Evolutionary conservation across 2,888 invertebrate genomes (phyloP).

Genomic region (Microctonus hyperodae): DNA sequence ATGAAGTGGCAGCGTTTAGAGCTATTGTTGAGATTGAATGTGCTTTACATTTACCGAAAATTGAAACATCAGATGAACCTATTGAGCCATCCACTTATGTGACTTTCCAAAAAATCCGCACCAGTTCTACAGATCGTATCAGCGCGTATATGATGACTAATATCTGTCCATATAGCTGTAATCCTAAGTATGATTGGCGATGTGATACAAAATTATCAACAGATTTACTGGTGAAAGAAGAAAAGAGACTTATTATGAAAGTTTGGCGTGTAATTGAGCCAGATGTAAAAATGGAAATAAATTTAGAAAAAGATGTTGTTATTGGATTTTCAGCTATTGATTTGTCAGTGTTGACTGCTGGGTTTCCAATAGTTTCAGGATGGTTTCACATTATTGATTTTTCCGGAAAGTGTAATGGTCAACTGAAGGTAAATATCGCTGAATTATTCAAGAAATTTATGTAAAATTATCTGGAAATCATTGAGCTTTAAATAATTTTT

Average conservation of each 20-base stretch:
- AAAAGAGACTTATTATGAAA: constrained; percentile 69
- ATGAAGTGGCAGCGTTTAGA: constrained; percentile 55
- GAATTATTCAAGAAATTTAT: background rate
- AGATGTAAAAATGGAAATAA: constrained; percentile 62
- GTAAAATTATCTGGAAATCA: too few relatives aligned
- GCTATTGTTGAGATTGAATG: constrained; percentile 67
- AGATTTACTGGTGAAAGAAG: constrained; percentile 59
- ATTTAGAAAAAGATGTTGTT: constrained; percentile 67
- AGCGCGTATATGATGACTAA: constrained; percentile 65
- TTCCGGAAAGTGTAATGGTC: constrained; percentile 66
- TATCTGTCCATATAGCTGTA: constrained; percentile 52
- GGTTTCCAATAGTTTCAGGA: constrained; percentile 67
- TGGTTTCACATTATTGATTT: constrained; percentile 73
- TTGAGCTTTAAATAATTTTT: constrained; percentile 10
- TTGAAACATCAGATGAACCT: constrained; percentile 58
- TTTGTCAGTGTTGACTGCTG: constrained; percentile 65
- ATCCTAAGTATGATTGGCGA: constrained; percentile 39
- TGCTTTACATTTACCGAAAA: constrained; percentile 67
- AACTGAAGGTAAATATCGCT: constrained; percentile 65
- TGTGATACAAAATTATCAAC: constrained; percentile 38
- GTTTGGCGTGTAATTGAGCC: constrained; percentile 68
- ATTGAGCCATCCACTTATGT: constrained; percentile 70
- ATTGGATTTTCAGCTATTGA: constrained; percentile 71
- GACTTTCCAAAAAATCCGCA: constrained; percentile 66
- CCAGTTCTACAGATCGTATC: constrained; percentile 38